A percentile compares a stretch with the other conserved stretches of the same genome.
Conservation (phyloP, 2,113 vertebrate species). For the Spea multiplicata region DNA sequence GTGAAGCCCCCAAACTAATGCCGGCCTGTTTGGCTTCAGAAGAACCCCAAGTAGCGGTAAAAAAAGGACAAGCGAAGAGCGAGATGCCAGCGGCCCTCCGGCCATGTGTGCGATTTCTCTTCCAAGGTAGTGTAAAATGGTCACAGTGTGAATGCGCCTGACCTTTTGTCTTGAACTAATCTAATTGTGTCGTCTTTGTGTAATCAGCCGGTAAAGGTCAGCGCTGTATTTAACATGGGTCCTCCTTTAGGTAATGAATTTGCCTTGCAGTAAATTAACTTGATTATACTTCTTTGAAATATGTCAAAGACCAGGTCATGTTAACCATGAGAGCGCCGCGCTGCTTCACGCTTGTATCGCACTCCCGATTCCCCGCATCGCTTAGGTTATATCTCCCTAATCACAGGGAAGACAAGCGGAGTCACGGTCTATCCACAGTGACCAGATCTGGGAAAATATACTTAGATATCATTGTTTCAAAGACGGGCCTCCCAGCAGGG, state of each 20-base stretch:
- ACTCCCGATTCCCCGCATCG: background rate
- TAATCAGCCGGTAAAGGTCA: constrained; percentile 96
- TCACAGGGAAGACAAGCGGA: background rate
- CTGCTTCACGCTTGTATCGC: constrained; percentile 49
- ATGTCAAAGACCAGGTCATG: constrained; percentile 71
- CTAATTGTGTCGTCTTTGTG: constrained; percentile 95
- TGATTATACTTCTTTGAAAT: constrained; percentile 87
- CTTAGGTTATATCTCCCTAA: background rate
- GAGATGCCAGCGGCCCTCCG: background rate
- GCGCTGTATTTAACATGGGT: constrained; percentile 87
- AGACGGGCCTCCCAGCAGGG: background rate
- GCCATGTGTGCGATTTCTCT: constrained; percentile 53
- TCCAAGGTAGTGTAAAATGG: constrained; percentile 78
- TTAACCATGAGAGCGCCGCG: constrained; percentile 67
- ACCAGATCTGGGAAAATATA: background rate
- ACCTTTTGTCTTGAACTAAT: constrained; percentile 94
- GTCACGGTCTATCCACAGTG: background rate
- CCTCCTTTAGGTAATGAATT: constrained; percentile 90
- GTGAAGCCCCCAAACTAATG: too few relatives aligned
- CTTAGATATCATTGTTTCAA: background rate
- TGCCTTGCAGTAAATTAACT: constrained; percentile 94
- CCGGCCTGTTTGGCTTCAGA: too few relatives aligned
- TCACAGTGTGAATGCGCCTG: constrained; percentile 86
- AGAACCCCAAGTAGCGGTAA: too few relatives aligned
- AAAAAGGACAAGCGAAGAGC: too few relatives aligned